Evolutionary conservation across 37 sponge, comb jelly and placozoan species (phyloP).

Genomic region (Tethya wilhelma): DNA sequence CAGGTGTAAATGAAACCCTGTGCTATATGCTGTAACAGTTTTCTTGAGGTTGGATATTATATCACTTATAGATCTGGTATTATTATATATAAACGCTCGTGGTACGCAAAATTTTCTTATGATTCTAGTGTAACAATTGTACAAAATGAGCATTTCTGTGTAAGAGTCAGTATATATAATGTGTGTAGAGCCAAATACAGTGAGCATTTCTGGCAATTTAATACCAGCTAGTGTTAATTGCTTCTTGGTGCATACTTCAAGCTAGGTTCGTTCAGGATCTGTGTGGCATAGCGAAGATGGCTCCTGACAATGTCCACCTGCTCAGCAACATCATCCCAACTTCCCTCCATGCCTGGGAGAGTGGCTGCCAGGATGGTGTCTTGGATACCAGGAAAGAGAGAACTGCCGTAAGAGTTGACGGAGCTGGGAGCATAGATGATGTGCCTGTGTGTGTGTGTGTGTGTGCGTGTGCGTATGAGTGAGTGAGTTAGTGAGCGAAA

Average conservation of each 20-base stretch:
- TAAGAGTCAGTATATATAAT: too few species aligned
- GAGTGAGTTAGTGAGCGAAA: background rate
- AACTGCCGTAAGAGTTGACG: slow-evolving; percentile 76
- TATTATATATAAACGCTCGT: too few species aligned
- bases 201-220: too few species aligned
- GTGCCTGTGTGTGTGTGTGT: slow-evolving; percentile 68
- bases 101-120: too few species aligned
- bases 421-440: slow-evolving; percentile 88
- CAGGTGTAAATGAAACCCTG: too few species aligned
- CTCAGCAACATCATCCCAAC: slow-evolving; percentile 66
- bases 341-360: background rate
- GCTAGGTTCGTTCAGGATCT: slow-evolving; percentile 60
- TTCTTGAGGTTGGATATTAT: too few species aligned
- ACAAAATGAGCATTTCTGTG: too few species aligned
- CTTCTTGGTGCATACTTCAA: slow-evolving; percentile 21
- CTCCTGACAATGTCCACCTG: slow-evolving; percentile 70
- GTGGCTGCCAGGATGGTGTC: slow-evolving; percentile 74
- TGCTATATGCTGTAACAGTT: too few species aligned
- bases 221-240: too few species aligned
- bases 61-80: too few species aligned
- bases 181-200: too few species aligned
- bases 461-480: background rate
- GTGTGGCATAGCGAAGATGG: slow-evolving; percentile 64
- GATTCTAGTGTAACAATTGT: too few species aligned
- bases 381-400: slow-evolving; percentile 83